phyloP scores from a whole-genome alignment of 2,113 vertebrate genomes.

The Rhea americana region DNA sequence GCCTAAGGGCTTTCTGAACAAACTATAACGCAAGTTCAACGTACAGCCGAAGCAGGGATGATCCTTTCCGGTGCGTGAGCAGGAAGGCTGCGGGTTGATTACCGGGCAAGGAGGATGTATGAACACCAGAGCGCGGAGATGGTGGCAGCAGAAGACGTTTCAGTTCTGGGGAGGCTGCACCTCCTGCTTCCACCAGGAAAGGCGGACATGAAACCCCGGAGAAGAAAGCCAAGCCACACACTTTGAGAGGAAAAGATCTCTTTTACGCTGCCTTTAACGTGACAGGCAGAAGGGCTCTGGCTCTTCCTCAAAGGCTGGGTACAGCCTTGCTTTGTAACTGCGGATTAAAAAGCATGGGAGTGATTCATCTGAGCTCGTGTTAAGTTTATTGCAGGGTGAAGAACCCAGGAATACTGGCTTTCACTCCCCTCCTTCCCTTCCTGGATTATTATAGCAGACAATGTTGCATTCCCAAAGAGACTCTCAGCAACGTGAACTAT shows the following conservation, averaged over 20 bases:
- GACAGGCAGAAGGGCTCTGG: neutral
- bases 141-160: neutral
- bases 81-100: neutral
- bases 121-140: fast-evolving
- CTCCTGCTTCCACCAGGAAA: neutral
- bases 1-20: neutral
- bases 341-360: neutral
- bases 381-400: neutral
- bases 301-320: neutral
- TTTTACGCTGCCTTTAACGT: fast-evolving
- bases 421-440: neutral
- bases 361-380: neutral
- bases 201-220: fast-evolving
- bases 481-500: neutral
- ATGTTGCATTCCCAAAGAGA: neutral
- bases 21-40: neutral
- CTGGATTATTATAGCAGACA: neutral
- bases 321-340: neutral
- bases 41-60: fast-evolving
- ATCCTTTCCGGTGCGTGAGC: fast-evolving
- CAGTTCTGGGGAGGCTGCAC: neutral
- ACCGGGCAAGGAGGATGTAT: fast-evolving
- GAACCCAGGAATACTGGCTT: constrained; percentile 19
- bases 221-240: neutral
- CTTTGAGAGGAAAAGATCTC: neutral